Conservation (phyloP, 2,797 vertebrate species). For the Sebastes hubbsi region DNA sequence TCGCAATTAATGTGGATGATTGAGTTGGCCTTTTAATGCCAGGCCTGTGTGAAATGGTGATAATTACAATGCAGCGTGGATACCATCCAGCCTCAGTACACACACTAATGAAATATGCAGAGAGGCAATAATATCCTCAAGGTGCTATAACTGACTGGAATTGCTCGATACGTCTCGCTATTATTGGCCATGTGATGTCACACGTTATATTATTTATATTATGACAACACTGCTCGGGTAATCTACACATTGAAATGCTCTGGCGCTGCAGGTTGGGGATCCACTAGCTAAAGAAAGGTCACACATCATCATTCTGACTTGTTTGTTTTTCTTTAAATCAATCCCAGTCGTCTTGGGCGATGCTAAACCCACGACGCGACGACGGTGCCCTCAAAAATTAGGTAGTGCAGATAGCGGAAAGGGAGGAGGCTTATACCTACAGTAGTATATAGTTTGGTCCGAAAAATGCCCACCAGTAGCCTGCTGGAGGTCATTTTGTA, state of each 20-base stretch:
- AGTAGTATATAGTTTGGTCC: neutral
- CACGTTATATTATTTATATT: slow-evolving; percentile 7
- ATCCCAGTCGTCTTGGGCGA: neutral
- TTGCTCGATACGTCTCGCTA: slow-evolving; percentile 6
- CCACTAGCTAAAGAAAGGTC: neutral
- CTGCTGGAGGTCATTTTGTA: too few species aligned
- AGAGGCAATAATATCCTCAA: slow-evolving; percentile 2
- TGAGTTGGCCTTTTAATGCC: slow-evolving; percentile 32
- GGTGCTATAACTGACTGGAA: neutral
- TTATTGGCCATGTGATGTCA: neutral
- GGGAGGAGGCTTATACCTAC: neutral
- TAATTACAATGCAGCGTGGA: slow-evolving; percentile 9
- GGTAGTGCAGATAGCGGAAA: neutral
- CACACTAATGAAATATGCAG: slow-evolving; percentile 9
- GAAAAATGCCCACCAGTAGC: too few species aligned
- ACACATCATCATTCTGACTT: neutral
- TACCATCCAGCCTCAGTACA: neutral
- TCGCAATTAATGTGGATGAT: slow-evolving; percentile 14
- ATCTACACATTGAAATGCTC: neutral
- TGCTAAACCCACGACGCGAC: neutral
- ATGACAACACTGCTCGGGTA: neutral
- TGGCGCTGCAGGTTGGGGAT: neutral
- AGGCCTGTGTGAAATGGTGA: neutral
- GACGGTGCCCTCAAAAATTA: neutral
- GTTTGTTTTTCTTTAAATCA: neutral